Evolutionary conservation across 1,140 invertebrate species (phyloP).

Genomic region (Cyclina sinensis): DNA sequence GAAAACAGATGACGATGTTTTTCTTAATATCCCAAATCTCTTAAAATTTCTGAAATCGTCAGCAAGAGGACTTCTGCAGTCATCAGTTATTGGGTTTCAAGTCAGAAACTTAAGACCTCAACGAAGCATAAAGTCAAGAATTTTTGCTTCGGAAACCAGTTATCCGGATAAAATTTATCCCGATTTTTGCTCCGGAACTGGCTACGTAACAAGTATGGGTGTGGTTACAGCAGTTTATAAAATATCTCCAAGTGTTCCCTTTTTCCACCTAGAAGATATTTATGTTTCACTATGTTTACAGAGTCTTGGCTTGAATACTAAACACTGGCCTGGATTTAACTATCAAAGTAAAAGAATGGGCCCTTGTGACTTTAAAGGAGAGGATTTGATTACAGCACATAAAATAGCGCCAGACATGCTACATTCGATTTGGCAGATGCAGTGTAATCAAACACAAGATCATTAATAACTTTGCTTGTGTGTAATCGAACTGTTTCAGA

Average conservation of each 20-base stretch:
- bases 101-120: neutral
- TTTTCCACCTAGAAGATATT: too few relatives aligned
- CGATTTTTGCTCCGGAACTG: conserved; percentile 86
- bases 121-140: conserved; percentile 19
- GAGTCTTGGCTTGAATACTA: conserved; percentile 59
- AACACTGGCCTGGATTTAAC: too few relatives aligned
- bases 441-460: neutral
- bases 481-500: too few relatives aligned
- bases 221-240: too few relatives aligned
- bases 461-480: too few relatives aligned
- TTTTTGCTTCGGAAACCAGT: conserved; percentile 70
- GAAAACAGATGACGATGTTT: conserved; percentile 73
- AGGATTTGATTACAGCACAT: conserved; percentile 15
- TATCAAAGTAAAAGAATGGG: too few relatives aligned
- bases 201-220: conserved; percentile 79
- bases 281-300: neutral
- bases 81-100: conserved; percentile 21
- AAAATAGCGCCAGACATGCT: conserved; percentile 15
- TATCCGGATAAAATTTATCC: conserved; percentile 86
- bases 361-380: conserved; percentile 6
- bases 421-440: conserved; percentile 5
- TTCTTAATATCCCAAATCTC: too few relatives aligned
- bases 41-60: too few relatives aligned
- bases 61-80: neutral
- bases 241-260: too few relatives aligned